Conservation (phyloP, 2,113 vertebrate genomes). For the Vulpes lagopus region DNA sequence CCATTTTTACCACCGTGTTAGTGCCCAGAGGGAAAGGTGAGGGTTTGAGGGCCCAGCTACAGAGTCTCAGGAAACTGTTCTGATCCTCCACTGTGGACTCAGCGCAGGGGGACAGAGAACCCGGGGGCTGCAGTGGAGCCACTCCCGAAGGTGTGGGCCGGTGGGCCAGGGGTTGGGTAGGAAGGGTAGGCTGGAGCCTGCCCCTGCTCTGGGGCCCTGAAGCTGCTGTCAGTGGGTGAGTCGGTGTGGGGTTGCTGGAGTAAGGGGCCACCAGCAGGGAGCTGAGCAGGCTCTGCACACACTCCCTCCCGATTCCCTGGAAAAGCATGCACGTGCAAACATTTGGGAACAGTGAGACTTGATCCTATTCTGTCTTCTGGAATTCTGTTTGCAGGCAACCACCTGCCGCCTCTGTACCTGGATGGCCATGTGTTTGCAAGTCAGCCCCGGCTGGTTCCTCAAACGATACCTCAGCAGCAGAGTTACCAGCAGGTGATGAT, state of each 20-base stretch:
- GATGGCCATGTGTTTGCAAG: slow-evolving; percentile 97
- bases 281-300: background rate
- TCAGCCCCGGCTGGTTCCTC: slow-evolving; percentile 96
- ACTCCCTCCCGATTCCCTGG: accelerated
- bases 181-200: accelerated
- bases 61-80: slow-evolving; percentile 81
- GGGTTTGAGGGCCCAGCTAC: background rate
- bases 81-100: slow-evolving; percentile 78
- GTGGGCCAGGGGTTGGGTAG: background rate
- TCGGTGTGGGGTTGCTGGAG: background rate
- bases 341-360: background rate
- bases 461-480: slow-evolving; percentile 97
- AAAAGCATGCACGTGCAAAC: accelerated
- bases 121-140: background rate
- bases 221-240: accelerated
- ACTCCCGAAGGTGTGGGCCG: accelerated
- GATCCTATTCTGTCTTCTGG: background rate
- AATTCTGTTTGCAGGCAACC: slow-evolving; percentile 91
- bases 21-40: accelerated
- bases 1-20: accelerated
- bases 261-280: background rate
- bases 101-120: slow-evolving; percentile 75
- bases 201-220: background rate
- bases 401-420: slow-evolving; percentile 96
- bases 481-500: slow-evolving; percentile 95